Conservation (phyloP, 2,113 vertebrate species). For the Vicugna pacos region DNA sequence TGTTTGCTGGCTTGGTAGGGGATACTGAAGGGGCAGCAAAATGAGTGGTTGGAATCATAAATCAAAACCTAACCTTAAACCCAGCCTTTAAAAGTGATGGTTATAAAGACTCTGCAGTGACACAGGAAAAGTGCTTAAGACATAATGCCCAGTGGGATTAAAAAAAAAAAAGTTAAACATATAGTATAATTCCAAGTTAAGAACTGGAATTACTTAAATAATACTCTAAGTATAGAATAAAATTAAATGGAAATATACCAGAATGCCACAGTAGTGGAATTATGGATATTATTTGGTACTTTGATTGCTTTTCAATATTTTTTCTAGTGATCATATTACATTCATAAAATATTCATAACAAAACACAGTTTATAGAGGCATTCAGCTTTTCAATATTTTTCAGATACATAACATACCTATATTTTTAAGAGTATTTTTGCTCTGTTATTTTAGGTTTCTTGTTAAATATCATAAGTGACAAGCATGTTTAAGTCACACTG, state of each 20-base stretch:
- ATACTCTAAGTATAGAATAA: background rate
- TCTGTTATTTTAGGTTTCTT: background rate
- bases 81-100: background rate
- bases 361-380: background rate
- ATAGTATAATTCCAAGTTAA: background rate
- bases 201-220: background rate
- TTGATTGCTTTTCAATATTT: background rate
- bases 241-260: background rate
- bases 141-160: background rate
- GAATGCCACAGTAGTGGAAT: background rate
- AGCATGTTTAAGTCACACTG: background rate
- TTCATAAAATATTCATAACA: slow-evolving; percentile 4
- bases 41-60: background rate
- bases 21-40: background rate
- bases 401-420: background rate
- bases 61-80: background rate
- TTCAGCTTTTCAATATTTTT: background rate
- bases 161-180: slow-evolving; percentile 24
- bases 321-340: background rate
- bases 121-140: background rate
- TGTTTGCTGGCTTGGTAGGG: background rate
- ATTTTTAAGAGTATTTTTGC: background rate
- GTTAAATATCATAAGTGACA: background rate
- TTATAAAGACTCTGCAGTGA: background rate
- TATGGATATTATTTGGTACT: background rate